These are phyloP conservation scores for Lepus timidus DNA, from an alignment of 2,113 vertebrate species.

Conservation along the genomic window DNA sequence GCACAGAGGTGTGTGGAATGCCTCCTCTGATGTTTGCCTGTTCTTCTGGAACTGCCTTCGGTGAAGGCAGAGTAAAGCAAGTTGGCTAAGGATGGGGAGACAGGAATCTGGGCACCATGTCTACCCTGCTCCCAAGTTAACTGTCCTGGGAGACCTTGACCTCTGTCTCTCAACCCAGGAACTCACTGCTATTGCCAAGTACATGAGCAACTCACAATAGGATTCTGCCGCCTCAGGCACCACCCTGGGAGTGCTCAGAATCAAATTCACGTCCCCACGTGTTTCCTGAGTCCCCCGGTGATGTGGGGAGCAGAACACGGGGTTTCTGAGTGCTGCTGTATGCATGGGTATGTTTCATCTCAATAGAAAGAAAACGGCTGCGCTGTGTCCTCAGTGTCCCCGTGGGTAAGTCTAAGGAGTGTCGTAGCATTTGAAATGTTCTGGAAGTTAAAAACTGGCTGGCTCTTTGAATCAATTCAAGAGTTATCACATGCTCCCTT, in stretches of 20 bases:
- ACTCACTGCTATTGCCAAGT: neutral
- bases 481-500: neutral
- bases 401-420: slow-evolving; percentile 72
- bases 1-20: neutral
- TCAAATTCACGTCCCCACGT: slow-evolving; percentile 56
- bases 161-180: neutral
- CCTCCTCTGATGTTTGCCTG: slow-evolving; percentile 37
- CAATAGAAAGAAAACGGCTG: slow-evolving; percentile 80
- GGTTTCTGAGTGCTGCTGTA: neutral
- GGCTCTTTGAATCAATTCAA: slow-evolving; percentile 51
- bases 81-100: slow-evolving; percentile 42
- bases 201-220: slow-evolving; percentile 15
- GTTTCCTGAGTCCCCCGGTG: slow-evolving; percentile 56
- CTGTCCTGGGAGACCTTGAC: neutral
- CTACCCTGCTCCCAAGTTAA: neutral
- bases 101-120: neutral
- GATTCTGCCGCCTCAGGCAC: neutral
- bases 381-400: slow-evolving; percentile 75
- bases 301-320: neutral
- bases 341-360: slow-evolving; percentile 48
- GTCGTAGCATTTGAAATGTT: slow-evolving; percentile 68
- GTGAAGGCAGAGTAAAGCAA: slow-evolving; percentile 53
- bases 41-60: slow-evolving; percentile 50
- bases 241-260: slow-evolving; percentile 25
- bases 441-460: slow-evolving; percentile 60